Evolutionary conservation across 2,113 vertebrate genomes (phyloP).

Genomic region (Myiopsitta monachus): DNA sequence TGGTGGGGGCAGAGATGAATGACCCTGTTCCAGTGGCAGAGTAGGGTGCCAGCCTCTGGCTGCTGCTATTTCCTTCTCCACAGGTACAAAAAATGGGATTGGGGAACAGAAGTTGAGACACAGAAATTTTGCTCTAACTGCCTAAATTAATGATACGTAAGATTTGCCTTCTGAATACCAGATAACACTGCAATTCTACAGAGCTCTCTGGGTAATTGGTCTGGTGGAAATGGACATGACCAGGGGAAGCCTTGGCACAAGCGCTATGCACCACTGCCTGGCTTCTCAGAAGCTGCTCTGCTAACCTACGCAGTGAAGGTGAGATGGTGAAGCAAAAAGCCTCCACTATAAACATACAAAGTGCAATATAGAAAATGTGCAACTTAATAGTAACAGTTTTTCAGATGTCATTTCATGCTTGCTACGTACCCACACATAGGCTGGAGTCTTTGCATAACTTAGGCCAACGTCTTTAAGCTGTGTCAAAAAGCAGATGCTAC

Average conservation of each 20-base stretch:
- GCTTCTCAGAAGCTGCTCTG: not conserved
- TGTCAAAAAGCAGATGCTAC: slow-evolving; percentile 24
- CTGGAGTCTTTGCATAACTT: slow-evolving; percentile 5
- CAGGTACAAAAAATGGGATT: not conserved
- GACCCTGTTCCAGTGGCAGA: rapidly evolving
- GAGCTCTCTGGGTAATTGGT: not conserved
- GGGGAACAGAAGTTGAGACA: not conserved
- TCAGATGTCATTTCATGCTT: not conserved
- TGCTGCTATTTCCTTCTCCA: not conserved
- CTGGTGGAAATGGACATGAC: not conserved
- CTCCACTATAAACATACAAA: not conserved
- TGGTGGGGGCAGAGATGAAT: rapidly evolving
- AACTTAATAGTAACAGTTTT: slow-evolving; percentile 8
- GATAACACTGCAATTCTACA: not conserved
- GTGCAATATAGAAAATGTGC: not conserved
- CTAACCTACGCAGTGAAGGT: not conserved
- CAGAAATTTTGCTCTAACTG: not conserved
- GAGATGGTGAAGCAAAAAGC: not conserved
- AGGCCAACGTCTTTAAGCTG: not conserved
- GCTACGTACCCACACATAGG: not conserved
- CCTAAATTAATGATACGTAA: not conserved
- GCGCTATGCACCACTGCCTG: no score
- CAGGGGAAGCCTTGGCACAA: not conserved
- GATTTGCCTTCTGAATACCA: not conserved
- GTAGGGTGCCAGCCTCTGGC: not conserved